Evolutionary conservation across 2,797 vertebrate species (phyloP).

Genomic region (Oryzias dopingdopingensis): DNA sequence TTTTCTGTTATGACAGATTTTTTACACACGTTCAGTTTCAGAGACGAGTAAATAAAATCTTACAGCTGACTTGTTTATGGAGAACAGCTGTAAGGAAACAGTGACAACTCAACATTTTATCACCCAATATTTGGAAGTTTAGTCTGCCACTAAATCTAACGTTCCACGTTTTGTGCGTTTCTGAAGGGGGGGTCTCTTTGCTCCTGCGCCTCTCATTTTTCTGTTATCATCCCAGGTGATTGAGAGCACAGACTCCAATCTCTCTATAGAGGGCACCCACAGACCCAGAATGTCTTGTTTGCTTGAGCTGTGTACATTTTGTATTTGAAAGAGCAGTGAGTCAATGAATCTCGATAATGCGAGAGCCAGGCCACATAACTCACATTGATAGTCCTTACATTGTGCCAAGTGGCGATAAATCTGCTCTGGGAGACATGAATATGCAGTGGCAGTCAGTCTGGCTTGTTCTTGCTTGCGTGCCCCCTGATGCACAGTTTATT

Average conservation of each 20-base stretch:
- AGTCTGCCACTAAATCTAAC: conserved; percentile 8
- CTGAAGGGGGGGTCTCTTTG: conserved; percentile 39
- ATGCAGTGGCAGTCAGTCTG: conserved; percentile 77
- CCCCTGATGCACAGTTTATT: conserved; percentile 67
- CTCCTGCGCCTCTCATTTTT: conserved; percentile 49
- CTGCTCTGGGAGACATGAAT: conserved; percentile 80
- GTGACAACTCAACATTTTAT: conserved; percentile 1
- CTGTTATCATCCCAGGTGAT: conserved; percentile 63
- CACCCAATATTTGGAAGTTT: neutral
- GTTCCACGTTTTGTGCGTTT: conserved; percentile 18
- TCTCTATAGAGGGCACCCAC: conserved; percentile 91
- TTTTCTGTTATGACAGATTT: neutral
- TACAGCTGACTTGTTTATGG: neutral
- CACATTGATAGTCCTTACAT: conserved; percentile 84
- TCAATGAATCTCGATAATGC: conserved; percentile 89
- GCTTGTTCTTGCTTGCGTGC: conserved; percentile 63
- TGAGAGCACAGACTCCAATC: conserved; percentile 69
- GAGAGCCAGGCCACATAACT: conserved; percentile 86
- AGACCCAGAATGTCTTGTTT: conserved; percentile 82
- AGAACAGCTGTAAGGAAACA: conserved; percentile 16
- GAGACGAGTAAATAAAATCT: conserved; percentile 20
- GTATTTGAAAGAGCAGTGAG: conserved; percentile 79
- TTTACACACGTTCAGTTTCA: conserved; percentile 7
- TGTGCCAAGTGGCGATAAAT: conserved; percentile 85
- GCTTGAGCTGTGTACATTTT: conserved; percentile 69